A percentile compares a stretch with the other conserved stretches of the same genome.
These are phyloP conservation scores for Mizuhopecten yessoensis DNA, from an alignment of 1,140 invertebrate genomes.

Conservation along the genomic window DNA sequence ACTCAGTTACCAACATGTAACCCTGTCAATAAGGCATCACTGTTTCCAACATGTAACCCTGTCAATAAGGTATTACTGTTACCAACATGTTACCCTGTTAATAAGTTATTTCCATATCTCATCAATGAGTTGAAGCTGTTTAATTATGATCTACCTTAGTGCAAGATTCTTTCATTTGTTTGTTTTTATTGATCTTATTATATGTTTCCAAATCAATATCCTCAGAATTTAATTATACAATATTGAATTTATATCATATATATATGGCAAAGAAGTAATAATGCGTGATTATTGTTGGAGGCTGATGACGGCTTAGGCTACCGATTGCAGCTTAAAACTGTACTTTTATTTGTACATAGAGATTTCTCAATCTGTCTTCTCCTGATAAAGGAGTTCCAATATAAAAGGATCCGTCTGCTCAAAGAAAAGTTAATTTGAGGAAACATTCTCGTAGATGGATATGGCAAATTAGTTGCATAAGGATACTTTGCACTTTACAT, in stretches of 20 bases:
- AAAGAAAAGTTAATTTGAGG: background rate
- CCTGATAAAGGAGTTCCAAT: background rate
- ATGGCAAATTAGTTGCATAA: background rate
- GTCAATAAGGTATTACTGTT: too few species aligned
- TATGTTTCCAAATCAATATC: background rate
- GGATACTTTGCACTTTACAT: background rate
- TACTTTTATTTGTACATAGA: background rate
- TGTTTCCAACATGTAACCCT: too few species aligned
- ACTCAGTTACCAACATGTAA: too few species aligned
- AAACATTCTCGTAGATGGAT: background rate
- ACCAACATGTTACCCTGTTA: too few species aligned
- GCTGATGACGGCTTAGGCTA: background rate
- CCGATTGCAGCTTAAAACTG: background rate
- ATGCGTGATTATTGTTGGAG: background rate
- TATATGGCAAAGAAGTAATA: too few species aligned
- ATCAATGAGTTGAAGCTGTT: too few species aligned
- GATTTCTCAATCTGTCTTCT: background rate
- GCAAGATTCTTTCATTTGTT: too few species aligned
- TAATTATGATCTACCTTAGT: too few species aligned
- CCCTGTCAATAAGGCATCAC: too few species aligned
- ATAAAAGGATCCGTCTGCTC: background rate
- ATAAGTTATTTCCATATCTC: too few species aligned
- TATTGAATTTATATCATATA: too few species aligned
- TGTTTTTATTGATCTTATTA: background rate
- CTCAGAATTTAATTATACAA: background rate